Conservation (phyloP, 2,888 invertebrate genomes). For the Drosophila aldrichi region DNA sequence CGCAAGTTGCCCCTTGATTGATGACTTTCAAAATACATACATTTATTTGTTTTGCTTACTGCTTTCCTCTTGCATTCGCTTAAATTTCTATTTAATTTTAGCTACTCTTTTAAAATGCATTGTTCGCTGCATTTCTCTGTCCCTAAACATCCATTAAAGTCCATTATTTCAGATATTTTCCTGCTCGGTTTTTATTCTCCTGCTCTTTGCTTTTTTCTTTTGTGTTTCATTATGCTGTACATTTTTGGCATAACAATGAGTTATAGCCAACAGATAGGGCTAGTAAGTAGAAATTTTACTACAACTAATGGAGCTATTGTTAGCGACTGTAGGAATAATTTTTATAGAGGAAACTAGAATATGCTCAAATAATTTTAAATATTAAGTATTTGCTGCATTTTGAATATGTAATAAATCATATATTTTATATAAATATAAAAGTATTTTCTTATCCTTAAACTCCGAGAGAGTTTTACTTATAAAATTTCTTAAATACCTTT, state of each 20-base stretch:
- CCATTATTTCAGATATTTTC: slow-evolving; percentile 42
- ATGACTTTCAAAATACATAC: slow-evolving; percentile 48
- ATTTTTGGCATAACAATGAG: slow-evolving; percentile 58
- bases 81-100: slow-evolving; percentile 44
- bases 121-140: slow-evolving; percentile 3
- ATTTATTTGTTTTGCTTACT: slow-evolving; percentile 2
- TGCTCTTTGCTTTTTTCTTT: not conserved
- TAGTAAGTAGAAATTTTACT: slow-evolving; percentile 9
- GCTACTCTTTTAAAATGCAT: slow-evolving; percentile 10
- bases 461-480: too few species aligned
- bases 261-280: slow-evolving; percentile 20
- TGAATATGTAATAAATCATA: too few species aligned
- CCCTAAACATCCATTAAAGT: slow-evolving; percentile 58
- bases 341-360: not conserved
- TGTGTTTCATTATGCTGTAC: slow-evolving; percentile 38
- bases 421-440: too few species aligned
- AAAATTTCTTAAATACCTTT: too few species aligned
- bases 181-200: slow-evolving; percentile 4
- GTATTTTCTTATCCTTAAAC: too few species aligned
- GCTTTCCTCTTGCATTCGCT: slow-evolving; percentile 23
- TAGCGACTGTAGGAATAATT: not conserved
- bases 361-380: too few species aligned
- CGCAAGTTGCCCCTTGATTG: slow-evolving; percentile 54
- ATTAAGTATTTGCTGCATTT: too few species aligned
- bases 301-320: slow-evolving; percentile 67